phyloP scores from a whole-genome alignment of 2,888 invertebrate genomes.

The Ormia ochracea region DNA sequence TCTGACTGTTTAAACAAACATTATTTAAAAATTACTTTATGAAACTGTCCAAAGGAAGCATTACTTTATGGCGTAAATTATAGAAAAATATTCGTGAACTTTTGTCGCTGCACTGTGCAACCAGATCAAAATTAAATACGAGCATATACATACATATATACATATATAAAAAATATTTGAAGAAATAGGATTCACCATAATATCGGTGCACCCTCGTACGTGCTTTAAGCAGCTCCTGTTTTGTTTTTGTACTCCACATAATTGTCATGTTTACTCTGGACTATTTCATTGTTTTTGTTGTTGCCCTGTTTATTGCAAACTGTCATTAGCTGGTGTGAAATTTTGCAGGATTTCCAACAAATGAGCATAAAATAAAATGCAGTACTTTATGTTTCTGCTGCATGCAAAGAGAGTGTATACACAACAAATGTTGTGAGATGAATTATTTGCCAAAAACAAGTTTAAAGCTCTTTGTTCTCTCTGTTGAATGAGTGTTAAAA shows the following conservation, averaged over 20 bases:
- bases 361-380: slow-evolving; percentile 40
- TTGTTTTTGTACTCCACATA: slow-evolving; percentile 24
- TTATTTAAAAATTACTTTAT: no score
- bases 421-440: slow-evolving; percentile 29
- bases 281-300: slow-evolving; percentile 32
- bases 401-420: slow-evolving; percentile 19
- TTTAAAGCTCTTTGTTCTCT: slow-evolving; percentile 14
- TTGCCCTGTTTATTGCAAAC: slow-evolving; percentile 4
- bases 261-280: slow-evolving; percentile 44
- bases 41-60: no score
- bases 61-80: no score
- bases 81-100: no score
- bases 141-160: no score
- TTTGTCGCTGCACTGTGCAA: no score
- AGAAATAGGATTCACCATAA: background rate
- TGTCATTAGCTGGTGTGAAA: slow-evolving; percentile 61
- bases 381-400: background rate
- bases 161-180: no score
- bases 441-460: slow-evolving; percentile 33
- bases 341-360: slow-evolving; percentile 53
- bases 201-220: background rate
- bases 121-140: no score
- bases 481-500: slow-evolving; percentile 14
- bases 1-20: no score
- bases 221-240: slow-evolving; percentile 31